Evolutionary conservation across 2,888 invertebrate genomes (phyloP).

Genomic region (Spilarctia lutea): DNA sequence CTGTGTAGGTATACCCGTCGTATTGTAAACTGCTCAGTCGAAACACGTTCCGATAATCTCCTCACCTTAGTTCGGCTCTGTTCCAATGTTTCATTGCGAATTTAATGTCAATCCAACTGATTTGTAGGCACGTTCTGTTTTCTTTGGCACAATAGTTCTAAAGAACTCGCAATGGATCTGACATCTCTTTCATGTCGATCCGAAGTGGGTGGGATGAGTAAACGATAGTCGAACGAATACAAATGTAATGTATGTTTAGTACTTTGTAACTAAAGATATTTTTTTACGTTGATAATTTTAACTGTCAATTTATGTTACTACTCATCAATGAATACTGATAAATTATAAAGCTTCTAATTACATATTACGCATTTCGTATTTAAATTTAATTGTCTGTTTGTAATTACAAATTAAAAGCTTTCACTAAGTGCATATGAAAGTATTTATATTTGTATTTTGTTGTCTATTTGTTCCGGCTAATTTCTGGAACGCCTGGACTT

Average conservation of each 20-base stretch:
- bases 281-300: too few relatives aligned
- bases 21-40: slow-evolving; percentile 25
- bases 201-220: background rate
- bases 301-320: background rate
- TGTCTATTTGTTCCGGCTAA: too few relatives aligned
- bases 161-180: background rate
- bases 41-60: slow-evolving; percentile 27
- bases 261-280: background rate
- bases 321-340: background rate
- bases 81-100: slow-evolving; percentile 24
- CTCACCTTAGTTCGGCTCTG: slow-evolving; percentile 26
- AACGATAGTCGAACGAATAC: background rate
- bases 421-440: too few relatives aligned
- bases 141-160: slow-evolving; percentile 20
- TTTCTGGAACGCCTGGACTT: too few relatives aligned
- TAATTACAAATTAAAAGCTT: too few relatives aligned
- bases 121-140: slow-evolving; percentile 1
- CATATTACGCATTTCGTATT: too few relatives aligned
- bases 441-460: too few relatives aligned
- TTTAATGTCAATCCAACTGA: slow-evolving; percentile 20
- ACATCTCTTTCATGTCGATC: slow-evolving; percentile 4
- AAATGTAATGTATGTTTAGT: background rate
- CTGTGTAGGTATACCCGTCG: background rate
- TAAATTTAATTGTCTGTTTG: too few relatives aligned
- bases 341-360: too few relatives aligned